Conservation (phyloP, 1,140 invertebrate species). For the Drosophila nannoptera region DNA sequence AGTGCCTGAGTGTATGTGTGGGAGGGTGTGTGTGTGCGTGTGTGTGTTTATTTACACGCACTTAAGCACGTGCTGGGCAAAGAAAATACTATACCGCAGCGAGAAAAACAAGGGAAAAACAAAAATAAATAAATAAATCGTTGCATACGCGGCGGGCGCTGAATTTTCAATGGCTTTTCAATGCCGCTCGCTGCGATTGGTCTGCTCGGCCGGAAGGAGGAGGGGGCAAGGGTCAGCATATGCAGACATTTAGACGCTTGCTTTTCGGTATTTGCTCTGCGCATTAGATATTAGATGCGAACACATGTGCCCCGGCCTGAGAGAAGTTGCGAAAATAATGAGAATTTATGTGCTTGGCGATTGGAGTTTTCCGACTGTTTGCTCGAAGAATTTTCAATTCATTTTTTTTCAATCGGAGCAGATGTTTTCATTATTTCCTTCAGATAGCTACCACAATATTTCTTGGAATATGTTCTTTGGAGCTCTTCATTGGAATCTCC, state of each 20-base stretch:
- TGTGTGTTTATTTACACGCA: conserved; percentile 61
- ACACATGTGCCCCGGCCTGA: not conserved
- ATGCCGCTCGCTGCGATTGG: conserved; percentile 13
- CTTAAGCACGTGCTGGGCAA: conserved; percentile 70
- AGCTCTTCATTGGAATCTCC: too few relatives aligned
- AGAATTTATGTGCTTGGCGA: not conserved
- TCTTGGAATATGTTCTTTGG: too few relatives aligned
- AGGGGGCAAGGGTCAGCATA: conserved; percentile 16
- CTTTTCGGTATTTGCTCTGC: conserved; percentile 14
- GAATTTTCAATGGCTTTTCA: conserved; percentile 55
- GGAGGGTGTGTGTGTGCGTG: conserved; percentile 9
- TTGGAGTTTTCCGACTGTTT: too few relatives aligned
- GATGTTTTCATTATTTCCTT: too few relatives aligned
- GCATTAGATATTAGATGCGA: conserved; percentile 13
- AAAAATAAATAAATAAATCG: conserved; percentile 50
- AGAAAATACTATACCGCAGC: conserved; percentile 29
- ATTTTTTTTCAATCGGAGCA: too few relatives aligned
- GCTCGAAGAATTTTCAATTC: too few relatives aligned
- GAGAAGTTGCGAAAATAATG: not conserved
- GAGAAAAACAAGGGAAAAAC: conserved; percentile 24
- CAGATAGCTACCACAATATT: too few relatives aligned
- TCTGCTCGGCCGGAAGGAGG: not conserved
- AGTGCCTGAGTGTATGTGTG: conserved; percentile 10
- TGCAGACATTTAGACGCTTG: conserved; percentile 26
- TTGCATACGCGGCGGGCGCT: conserved; percentile 40